Conservation (phyloP, 2,113 vertebrate genomes). For the Colius striatus region DNA sequence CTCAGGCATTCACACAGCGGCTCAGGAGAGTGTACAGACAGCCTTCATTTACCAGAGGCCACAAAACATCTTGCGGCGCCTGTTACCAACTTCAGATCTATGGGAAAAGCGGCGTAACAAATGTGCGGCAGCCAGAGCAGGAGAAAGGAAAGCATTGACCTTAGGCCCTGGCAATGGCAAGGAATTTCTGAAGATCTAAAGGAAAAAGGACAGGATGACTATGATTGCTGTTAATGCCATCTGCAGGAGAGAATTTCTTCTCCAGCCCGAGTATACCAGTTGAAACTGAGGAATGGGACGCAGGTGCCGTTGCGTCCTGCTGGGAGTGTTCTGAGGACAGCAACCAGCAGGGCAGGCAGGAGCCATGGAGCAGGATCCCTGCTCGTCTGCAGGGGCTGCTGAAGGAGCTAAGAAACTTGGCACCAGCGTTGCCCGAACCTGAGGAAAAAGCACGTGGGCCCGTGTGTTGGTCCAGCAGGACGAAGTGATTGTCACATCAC, state of each 20-base stretch:
- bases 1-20: background rate
- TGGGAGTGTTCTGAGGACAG: accelerated
- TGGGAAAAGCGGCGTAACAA: background rate
- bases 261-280: background rate
- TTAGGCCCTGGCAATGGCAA: background rate
- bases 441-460: accelerated
- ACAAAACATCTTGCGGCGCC: accelerated
- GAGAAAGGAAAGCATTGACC: background rate
- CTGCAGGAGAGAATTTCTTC: background rate
- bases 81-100: background rate
- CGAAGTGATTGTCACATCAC: background rate
- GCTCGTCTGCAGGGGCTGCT: background rate
- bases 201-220: background rate
- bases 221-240: background rate
- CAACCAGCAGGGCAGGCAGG: background rate
- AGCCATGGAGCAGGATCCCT: accelerated
- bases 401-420: accelerated
- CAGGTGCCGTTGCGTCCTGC: accelerated
- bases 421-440: accelerated
- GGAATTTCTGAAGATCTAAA: background rate
- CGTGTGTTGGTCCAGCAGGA: accelerated
- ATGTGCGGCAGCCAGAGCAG: background rate
- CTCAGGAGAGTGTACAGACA: background rate
- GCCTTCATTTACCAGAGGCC: background rate
- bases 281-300: background rate